These are phyloP conservation scores for Mamestra brassicae DNA, from an alignment of 2,888 invertebrate genomes.

Conservation along the genomic window DNA sequence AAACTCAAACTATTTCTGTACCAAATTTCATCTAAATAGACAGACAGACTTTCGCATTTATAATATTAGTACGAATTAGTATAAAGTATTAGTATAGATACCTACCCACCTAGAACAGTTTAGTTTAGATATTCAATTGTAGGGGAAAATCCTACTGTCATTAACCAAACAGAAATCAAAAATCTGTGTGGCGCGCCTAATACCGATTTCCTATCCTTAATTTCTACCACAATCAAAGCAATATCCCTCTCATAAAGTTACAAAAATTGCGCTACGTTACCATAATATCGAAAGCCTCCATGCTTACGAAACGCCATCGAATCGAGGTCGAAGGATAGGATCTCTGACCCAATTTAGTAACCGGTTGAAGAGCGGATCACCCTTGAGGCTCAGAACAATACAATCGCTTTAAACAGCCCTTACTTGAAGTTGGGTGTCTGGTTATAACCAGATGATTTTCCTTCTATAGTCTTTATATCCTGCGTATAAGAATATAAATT, in stretches of 20 bases:
- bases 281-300: conserved; percentile 1
- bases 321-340: conserved; percentile 47
- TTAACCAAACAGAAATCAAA: background rate
- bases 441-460: conserved; percentile 13
- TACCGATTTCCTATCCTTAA: background rate
- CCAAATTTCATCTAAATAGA: too few species aligned
- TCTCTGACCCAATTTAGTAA: conserved; percentile 53
- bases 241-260: background rate
- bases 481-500: conserved; percentile 7
- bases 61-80: too few species aligned
- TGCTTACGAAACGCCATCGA: conserved; percentile 20
- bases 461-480: background rate
- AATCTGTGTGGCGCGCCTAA: background rate
- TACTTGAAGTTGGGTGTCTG: conserved; percentile 1
- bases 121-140: too few species aligned
- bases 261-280: background rate
- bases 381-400: conserved; percentile 27
- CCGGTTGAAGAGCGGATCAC: conserved; percentile 31
- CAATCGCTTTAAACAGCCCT: conserved; percentile 28
- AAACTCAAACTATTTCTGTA: too few species aligned
- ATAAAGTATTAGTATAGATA: too few species aligned
- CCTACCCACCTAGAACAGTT: too few species aligned
- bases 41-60: too few species aligned
- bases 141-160: background rate
- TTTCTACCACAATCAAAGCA: background rate